These are phyloP conservation scores for Himantopus leucocephalus DNA, from an alignment of 2,113 vertebrate genomes.

Conservation along the genomic window DNA sequence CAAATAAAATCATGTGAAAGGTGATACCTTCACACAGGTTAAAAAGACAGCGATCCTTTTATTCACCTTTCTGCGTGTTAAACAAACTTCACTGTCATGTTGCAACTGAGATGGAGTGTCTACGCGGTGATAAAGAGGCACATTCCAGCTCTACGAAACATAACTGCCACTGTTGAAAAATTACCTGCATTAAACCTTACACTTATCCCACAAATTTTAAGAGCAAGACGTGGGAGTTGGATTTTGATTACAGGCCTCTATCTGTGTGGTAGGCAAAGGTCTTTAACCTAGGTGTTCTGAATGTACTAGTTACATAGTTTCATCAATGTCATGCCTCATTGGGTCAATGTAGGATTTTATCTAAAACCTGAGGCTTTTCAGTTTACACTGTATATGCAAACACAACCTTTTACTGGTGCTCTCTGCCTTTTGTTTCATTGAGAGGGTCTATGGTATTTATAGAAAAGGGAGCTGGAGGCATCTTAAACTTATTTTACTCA, in stretches of 20 bases:
- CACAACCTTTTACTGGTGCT: slow-evolving; percentile 53
- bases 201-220: slow-evolving; percentile 57
- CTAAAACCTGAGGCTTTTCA: slow-evolving; percentile 64
- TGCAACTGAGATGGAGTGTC: slow-evolving; percentile 60
- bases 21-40: slow-evolving; percentile 59
- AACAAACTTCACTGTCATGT: slow-evolving; percentile 65
- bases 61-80: slow-evolving; percentile 61
- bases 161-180: slow-evolving; percentile 71
- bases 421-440: slow-evolving; percentile 56
- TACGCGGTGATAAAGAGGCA: slow-evolving; percentile 55
- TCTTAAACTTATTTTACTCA: slow-evolving; percentile 29
- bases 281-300: slow-evolving; percentile 48
- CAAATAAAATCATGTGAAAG: slow-evolving; percentile 71
- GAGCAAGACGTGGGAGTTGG: slow-evolving; percentile 70
- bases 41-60: slow-evolving; percentile 58
- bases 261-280: slow-evolving; percentile 66
- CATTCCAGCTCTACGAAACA: slow-evolving; percentile 53
- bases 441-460: slow-evolving; percentile 45
- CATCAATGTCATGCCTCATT: slow-evolving; percentile 55
- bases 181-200: slow-evolving; percentile 67
- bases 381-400: slow-evolving; percentile 62
- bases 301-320: slow-evolving; percentile 43
- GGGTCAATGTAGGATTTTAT: slow-evolving; percentile 66
- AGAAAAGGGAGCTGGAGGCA: slow-evolving; percentile 38
- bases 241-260: slow-evolving; percentile 66